Conservation (phyloP, 2,888 invertebrate species). For the Dastarcus helophoroides region DNA sequence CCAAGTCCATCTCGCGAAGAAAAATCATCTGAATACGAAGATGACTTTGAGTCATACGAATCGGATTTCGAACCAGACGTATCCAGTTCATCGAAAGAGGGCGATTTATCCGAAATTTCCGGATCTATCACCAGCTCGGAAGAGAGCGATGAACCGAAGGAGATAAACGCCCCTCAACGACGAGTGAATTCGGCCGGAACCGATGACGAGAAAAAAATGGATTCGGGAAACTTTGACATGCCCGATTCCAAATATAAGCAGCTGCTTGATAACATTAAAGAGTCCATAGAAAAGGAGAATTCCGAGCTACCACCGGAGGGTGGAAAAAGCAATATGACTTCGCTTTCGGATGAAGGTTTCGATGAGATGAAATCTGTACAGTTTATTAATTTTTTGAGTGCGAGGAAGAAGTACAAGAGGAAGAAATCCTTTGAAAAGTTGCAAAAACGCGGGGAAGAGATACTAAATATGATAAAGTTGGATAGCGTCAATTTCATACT, state of each 20-base stretch:
- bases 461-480: slow-evolving; percentile 58
- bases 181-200: slow-evolving; percentile 20
- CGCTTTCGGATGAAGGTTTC: slow-evolving; percentile 46
- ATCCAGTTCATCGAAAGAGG: slow-evolving; percentile 18
- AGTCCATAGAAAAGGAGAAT: slow-evolving; percentile 35
- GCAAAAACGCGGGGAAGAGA: slow-evolving; percentile 44
- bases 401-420: slow-evolving; percentile 32
- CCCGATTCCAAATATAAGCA: slow-evolving; percentile 29
- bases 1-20: slow-evolving; percentile 2
- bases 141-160: slow-evolving; percentile 8
- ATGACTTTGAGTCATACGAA: slow-evolving; percentile 47
- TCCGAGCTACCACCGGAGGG: slow-evolving; percentile 17
- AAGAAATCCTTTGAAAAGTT: slow-evolving; percentile 28
- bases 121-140: slow-evolving; percentile 17
- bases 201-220: slow-evolving; percentile 44
- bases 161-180: slow-evolving; percentile 13
- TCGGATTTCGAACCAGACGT: slow-evolving; percentile 42
- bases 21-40: slow-evolving; percentile 33
- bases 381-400: slow-evolving; percentile 34
- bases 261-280: slow-evolving; percentile 35
- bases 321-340: slow-evolving; percentile 23
- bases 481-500: slow-evolving; percentile 52
- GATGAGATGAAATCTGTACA: slow-evolving; percentile 41
- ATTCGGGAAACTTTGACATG: slow-evolving; percentile 49
- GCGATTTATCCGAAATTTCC: slow-evolving; percentile 13